Evolutionary conservation across 2,113 vertebrate genomes (phyloP).

Genomic region (Ivindomyrus marchei): DNA sequence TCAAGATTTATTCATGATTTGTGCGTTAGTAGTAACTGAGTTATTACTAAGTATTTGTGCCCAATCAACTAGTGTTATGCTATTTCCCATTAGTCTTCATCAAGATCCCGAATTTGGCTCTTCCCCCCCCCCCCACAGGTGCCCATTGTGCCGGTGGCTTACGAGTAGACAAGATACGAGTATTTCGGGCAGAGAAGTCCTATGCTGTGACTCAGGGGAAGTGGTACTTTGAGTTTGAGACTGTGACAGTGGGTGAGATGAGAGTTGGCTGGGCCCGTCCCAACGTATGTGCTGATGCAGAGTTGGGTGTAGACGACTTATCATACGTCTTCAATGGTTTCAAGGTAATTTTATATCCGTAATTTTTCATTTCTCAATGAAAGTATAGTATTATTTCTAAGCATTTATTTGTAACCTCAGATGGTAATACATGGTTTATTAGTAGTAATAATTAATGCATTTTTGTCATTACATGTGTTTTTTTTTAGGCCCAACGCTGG

Average conservation of each 20-base stretch:
- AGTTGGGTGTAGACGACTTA: slow-evolving; percentile 77
- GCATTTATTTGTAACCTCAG: neutral
- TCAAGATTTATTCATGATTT: neutral
- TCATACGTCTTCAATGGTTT: slow-evolving; percentile 87
- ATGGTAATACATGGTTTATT: neutral
- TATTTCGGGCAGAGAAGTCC: slow-evolving; percentile 82
- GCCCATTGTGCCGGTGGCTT: slow-evolving; percentile 48
- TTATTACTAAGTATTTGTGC: neutral
- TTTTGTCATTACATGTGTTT: neutral
- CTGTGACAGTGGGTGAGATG: slow-evolving; percentile 83
- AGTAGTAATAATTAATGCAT: neutral
- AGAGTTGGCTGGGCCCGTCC: slow-evolving; percentile 86
- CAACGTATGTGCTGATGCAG: slow-evolving; percentile 69
- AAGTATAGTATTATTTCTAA: neutral
- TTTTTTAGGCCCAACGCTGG: slow-evolving; percentile 79
- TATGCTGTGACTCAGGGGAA: slow-evolving; percentile 74
- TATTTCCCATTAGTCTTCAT: neutral
- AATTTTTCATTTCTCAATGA: neutral
- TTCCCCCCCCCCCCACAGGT: slow-evolving; percentile 41
- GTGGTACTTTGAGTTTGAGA: slow-evolving; percentile 93
- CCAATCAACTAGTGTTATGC: neutral
- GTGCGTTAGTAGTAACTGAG: neutral
- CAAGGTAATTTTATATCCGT: slow-evolving; percentile 51
- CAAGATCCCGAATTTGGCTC: neutral
- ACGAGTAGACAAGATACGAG: slow-evolving; percentile 66